A percentile compares a stretch with the other conserved stretches of the same genome.
Evolutionary conservation across 2,797 vertebrate genomes (phyloP).

Genomic region (Pampus argenteus): DNA sequence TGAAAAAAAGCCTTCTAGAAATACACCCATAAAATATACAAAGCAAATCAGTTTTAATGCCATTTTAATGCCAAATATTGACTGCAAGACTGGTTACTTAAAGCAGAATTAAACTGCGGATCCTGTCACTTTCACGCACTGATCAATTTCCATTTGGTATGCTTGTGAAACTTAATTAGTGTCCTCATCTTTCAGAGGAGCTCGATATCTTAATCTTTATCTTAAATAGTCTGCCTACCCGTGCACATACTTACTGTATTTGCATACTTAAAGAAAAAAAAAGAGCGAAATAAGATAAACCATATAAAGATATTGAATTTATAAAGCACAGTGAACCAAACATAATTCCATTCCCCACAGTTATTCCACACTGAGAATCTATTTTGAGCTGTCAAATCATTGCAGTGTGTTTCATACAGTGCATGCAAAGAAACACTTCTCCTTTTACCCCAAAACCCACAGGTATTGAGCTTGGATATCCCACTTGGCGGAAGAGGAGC

Average conservation of each 20-base stretch:
- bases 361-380: slow-evolving; percentile 61
- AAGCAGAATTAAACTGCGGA: not conserved
- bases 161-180: not conserved
- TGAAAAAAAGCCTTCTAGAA: not conserved
- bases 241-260: not conserved
- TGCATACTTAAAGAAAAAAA: slow-evolving; percentile 13
- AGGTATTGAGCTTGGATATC: slow-evolving; percentile 71
- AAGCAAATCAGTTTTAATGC: slow-evolving; percentile 9
- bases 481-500: slow-evolving; percentile 54
- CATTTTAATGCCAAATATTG: not conserved
- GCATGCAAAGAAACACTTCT: slow-evolving; percentile 73
- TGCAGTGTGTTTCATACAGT: slow-evolving; percentile 61
- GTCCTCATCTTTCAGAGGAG: not conserved
- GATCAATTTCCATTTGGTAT: not conserved
- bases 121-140: slow-evolving; percentile 8
- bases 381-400: slow-evolving; percentile 72
- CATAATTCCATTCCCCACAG: slow-evolving; percentile 53
- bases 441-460: slow-evolving; percentile 70
- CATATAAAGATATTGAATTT: slow-evolving; percentile 31
- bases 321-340: slow-evolving; percentile 37
- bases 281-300: slow-evolving; percentile 2
- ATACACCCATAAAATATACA: not conserved
- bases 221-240: not conserved
- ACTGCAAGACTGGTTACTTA: not conserved
- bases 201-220: not conserved